phyloP scores from a whole-genome alignment of 2,113 vertebrate species.

The Nycticebus coucang region DNA sequence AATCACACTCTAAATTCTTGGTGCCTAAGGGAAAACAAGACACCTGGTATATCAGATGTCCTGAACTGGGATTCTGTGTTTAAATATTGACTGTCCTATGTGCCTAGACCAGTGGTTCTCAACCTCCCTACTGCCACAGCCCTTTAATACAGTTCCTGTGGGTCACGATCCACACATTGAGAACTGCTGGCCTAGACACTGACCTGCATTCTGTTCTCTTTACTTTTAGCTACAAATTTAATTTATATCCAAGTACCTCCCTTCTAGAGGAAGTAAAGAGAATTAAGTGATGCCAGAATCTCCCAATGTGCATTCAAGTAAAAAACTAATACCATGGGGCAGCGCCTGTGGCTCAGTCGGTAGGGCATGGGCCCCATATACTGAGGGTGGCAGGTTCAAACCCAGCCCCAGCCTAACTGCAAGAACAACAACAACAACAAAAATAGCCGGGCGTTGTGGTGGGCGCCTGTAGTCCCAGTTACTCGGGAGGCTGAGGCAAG shows the following conservation, averaged over 20 bases:
- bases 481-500: too few species aligned
- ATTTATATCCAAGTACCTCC: constrained; percentile 5
- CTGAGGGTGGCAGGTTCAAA: too few species aligned
- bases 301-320: background rate
- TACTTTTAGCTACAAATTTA: constrained; percentile 35
- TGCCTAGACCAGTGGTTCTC: background rate
- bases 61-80: constrained; percentile 9
- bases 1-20: constrained; percentile 45
- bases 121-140: too few species aligned
- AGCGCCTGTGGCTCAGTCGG: too few species aligned
- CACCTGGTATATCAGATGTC: constrained; percentile 46
- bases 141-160: too few species aligned
- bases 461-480: too few species aligned
- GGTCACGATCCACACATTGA: too few species aligned
- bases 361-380: too few species aligned
- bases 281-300: constrained; percentile 35
- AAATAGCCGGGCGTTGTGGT: too few species aligned
- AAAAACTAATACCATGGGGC: background rate
- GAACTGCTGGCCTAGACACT: background rate
- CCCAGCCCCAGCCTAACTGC: too few species aligned
- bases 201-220: constrained; percentile 27
- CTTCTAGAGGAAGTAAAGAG: constrained; percentile 13
- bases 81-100: background rate
- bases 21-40: constrained; percentile 54
- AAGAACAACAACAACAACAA: too few species aligned